Conservation (phyloP, 2,797 vertebrate species). For the Scolopax rusticola region DNA sequence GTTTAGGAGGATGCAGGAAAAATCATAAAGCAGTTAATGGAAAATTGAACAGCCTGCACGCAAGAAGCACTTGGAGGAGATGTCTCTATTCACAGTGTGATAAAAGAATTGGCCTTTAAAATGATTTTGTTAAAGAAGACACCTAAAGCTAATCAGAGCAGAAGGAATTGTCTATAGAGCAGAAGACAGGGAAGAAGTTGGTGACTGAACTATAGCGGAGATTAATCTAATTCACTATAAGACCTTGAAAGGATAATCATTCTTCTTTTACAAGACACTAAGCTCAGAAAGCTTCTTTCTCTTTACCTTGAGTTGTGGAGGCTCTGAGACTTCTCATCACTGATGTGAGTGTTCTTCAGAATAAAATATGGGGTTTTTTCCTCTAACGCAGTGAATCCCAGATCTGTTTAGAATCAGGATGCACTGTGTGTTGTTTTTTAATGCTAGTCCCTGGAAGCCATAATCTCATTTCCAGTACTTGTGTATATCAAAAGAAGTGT, state of each 20-base stretch:
- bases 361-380: neutral
- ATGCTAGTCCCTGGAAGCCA: neutral
- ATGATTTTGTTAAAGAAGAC: slow-evolving; percentile 13
- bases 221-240: neutral
- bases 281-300: neutral
- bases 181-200: neutral
- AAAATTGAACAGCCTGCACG: neutral
- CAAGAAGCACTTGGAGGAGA: neutral
- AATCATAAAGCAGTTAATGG: neutral
- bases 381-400: neutral
- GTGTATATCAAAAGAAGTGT: neutral
- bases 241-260: neutral
- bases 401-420: neutral
- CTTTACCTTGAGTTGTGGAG: neutral
- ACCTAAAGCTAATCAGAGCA: slow-evolving; percentile 45
- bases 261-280: neutral
- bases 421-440: neutral
- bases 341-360: neutral
- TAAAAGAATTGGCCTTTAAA: slow-evolving; percentile 23
- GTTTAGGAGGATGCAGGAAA: neutral
- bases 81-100: neutral
- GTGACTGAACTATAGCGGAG: neutral
- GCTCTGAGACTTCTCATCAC: neutral
- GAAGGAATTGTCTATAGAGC: slow-evolving; percentile 3
- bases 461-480: neutral